phyloP scores from a whole-genome alignment of 1,140 invertebrate genomes.

The Heliconius nattereri region DNA sequence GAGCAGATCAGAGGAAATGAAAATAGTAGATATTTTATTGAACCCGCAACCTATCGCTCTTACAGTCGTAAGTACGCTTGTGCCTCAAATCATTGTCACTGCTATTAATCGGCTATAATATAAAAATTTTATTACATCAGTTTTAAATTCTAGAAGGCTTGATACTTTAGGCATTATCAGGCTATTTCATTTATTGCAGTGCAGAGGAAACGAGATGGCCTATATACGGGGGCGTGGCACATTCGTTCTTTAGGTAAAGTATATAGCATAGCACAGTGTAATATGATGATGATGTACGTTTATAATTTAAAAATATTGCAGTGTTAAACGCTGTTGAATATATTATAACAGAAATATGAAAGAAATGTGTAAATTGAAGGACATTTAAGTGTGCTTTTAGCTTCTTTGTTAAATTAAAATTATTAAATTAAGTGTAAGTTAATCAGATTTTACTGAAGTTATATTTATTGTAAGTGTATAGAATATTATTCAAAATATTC shows the following conservation, averaged over 20 bases:
- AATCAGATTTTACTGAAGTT: too few relatives aligned
- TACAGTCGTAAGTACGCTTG: too few relatives aligned
- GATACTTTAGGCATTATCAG: slow-evolving; percentile 1
- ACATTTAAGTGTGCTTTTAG: too few relatives aligned
- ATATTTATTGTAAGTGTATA: too few relatives aligned
- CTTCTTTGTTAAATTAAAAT: too few relatives aligned
- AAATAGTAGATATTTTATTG: too few relatives aligned
- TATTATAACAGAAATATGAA: not conserved
- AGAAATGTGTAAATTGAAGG: too few relatives aligned
- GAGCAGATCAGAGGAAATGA: too few relatives aligned
- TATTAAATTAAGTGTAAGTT: too few relatives aligned
- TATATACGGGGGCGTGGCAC: slow-evolving; percentile 35
- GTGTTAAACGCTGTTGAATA: not conserved
- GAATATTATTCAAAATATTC: too few relatives aligned
- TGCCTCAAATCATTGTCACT: too few relatives aligned
- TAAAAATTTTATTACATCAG: not conserved
- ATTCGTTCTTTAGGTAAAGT: slow-evolving; percentile 29
- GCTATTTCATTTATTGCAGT: slow-evolving; percentile 34
- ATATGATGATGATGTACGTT: not conserved
- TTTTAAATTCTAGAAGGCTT: slow-evolving; percentile 10
- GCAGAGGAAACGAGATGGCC: slow-evolving; percentile 37
- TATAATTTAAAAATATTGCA: not conserved
- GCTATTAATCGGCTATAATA: not conserved
- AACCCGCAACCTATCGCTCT: too few relatives aligned
- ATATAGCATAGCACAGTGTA: slow-evolving; percentile 17